Base-by-base conservation (phyloP, 2,113 vertebrate species). In the Pollachius pollachius region DNA sequence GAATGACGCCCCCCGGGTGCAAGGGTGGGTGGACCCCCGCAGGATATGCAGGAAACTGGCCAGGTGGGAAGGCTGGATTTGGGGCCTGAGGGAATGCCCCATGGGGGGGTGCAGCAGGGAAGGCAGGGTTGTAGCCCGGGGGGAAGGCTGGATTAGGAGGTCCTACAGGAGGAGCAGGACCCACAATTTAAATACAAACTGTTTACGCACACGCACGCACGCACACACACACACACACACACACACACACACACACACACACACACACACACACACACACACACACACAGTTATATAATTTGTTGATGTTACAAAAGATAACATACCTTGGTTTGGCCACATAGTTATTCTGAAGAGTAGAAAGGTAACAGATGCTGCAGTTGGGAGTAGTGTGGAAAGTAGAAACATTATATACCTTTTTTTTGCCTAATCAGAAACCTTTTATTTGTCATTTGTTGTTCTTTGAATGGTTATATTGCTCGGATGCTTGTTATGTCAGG, bases 241-340 rank as follows among this genome's bases (percentile, higher is more conserved):
- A 34, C 5, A 27, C 16, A 19, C 8, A 59, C 30, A 34, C 30
- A 34, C 30, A 34, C 30, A 34, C 30, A 34, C 30, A 15, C 18
- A 60, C 9, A 56, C 54, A 56, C 13, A 19, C 18, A 18, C 58
- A 60, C 18, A 17, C 19, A 60, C 9, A 11, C 18, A 60, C 58
- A 17, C 19, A 19, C 18, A 60, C 18, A 60, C 17, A 65, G 3
- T 1, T 56, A 61, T 6, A 23, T 19, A 48, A 48, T 13, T 8
- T 9, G 8, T 9, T 9, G 8, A 56, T 15, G 65, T 4, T 70
- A 0, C 5, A 67, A 3, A n/a, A 18, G 34, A 37, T 74, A 18
- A 61, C 71, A 2, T 69, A 93, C 92, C 92, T 91, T 92, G 81
- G 82, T 88, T 90, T 58, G 92, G 90, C 87, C 89, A 85, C 92